A percentile compares a stretch with the other conserved stretches of the same genome.
Evolutionary conservation across 1,140 invertebrate species (phyloP).

Genomic region (Nymphalis io): DNA sequence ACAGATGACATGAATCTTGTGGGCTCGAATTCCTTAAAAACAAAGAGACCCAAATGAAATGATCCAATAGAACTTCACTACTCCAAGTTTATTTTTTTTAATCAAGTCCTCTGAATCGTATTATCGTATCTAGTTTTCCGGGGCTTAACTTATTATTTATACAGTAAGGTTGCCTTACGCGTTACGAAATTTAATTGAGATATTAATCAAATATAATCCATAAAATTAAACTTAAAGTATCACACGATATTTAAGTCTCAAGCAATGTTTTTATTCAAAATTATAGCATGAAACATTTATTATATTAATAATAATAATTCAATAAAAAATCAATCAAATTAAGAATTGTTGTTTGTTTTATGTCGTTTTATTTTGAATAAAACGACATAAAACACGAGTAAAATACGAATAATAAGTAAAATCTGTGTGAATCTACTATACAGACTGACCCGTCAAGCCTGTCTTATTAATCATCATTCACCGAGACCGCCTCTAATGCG

Average conservation of each 20-base stretch:
- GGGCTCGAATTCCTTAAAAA: neutral
- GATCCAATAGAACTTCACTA: neutral
- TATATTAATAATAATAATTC: too few species aligned
- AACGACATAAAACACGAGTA: too few species aligned
- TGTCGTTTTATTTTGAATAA: too few species aligned
- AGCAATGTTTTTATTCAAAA: too few species aligned
- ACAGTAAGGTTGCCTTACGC: neutral
- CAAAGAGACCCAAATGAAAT: neutral
- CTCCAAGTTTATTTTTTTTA: neutral
- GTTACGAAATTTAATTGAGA: neutral
- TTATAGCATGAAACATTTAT: too few species aligned
- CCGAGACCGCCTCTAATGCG: constrained; percentile 5
- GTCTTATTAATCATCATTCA: constrained; percentile 13
- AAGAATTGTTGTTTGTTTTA: too few species aligned
- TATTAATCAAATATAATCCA: neutral
- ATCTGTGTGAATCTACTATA: neutral
- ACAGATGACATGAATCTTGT: constrained; percentile 3
- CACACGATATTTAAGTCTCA: neutral
- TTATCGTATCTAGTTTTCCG: neutral
- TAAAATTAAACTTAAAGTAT: neutral
- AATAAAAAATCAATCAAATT: too few species aligned
- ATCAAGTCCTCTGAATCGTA: neutral
- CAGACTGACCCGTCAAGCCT: neutral
- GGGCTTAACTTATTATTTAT: neutral
- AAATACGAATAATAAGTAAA: neutral